phyloP scores from a whole-genome alignment of 2,113 vertebrate species.

The Raja brachyura region DNA sequence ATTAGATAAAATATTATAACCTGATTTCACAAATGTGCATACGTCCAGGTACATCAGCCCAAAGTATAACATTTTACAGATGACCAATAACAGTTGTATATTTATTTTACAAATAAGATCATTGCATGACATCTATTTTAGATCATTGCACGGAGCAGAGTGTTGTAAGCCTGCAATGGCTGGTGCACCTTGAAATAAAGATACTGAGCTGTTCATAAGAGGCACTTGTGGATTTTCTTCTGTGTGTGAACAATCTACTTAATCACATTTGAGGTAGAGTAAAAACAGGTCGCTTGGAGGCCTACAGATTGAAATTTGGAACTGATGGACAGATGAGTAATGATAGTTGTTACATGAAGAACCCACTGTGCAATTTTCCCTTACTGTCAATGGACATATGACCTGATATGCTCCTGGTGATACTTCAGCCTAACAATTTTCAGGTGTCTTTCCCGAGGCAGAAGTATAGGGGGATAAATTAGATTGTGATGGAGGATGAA shows the following conservation, averaged over 20 bases:
- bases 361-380: conserved; percentile 28
- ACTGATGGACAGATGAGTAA: conserved; percentile 20
- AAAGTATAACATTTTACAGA: background rate
- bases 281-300: conserved; percentile 1
- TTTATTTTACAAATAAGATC: background rate
- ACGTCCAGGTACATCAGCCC: too few relatives aligned
- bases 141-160: too few relatives aligned
- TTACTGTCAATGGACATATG: background rate
- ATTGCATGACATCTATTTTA: background rate
- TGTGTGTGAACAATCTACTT: background rate
- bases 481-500: too few relatives aligned
- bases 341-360: conserved; percentile 11
- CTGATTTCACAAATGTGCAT: background rate
- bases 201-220: background rate
- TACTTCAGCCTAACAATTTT: background rate
- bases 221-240: conserved; percentile 16
- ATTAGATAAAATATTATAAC: too few relatives aligned
- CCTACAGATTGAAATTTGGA: conserved; percentile 14
- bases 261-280: background rate
- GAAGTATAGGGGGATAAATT: background rate
- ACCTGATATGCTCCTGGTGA: background rate
- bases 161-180: background rate
- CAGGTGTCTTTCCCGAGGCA: background rate
- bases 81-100: background rate
- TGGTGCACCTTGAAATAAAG: background rate